Evolutionary conservation across 2,113 vertebrate genomes (phyloP), one percentile per base, ranked within the genome.

Genomic region (Aegithalos caudatus): DNA sequence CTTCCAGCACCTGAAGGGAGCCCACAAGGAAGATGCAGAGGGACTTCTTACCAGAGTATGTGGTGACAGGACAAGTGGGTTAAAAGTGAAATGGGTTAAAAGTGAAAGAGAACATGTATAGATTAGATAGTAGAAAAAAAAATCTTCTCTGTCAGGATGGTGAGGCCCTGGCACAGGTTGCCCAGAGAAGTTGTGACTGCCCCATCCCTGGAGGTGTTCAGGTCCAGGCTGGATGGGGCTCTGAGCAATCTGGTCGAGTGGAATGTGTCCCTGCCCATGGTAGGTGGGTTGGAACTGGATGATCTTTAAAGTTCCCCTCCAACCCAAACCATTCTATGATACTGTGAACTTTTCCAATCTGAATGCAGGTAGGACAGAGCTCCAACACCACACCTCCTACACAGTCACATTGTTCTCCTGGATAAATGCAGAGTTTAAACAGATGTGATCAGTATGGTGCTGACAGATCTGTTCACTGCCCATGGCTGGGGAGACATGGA

Each of bases 341-440:
- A 28, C n/a, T 38, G 18, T 56, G 74, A 94, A 48, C 47, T 6
- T 88, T 80, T 76, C 35, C 50, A 16, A 45, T 58, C 31, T 70
- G 88, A 70, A 83, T 62, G 47, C 44, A 88, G 40, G 22, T 33
- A 54, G 85, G 64, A 90, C 54, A 92, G 81, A 93, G 12, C 54
- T 77, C 45, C 71, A 65, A 5, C 7, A 16, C 38, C 35, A 37
- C 0, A 0, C 0, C 0, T 86, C 71, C 72, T 50, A 21, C 0
- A 0, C 27, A 11, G 10, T 77, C 85, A 20, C 1, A 0, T 37
- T 94, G 19, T 64, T 94, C 42, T 89, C 42, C 23, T 61, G 81
- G 40, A 64, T 15, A 56, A 85, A 70, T 20, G 58, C 17, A 38
- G 71, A 62, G 21, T 76, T 90, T 31, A 35, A 91, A 42, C 47